These are phyloP conservation scores for Ophion ventricosus DNA, from an alignment of 2,888 invertebrate species.

Conservation along the genomic window DNA sequence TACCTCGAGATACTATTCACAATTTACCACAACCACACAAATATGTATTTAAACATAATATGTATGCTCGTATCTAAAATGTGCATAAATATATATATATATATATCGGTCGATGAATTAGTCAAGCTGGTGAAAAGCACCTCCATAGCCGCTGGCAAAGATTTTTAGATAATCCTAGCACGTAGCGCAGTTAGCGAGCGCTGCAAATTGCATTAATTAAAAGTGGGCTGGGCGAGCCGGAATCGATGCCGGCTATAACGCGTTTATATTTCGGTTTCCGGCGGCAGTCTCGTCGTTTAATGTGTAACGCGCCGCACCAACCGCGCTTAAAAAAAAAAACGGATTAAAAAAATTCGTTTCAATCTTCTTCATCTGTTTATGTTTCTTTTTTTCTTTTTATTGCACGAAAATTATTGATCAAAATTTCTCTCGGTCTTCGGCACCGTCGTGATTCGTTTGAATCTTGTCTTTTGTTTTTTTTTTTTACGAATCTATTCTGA, in stretches of 20 bases:
- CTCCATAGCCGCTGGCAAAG: conserved; percentile 50
- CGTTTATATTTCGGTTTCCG: conserved; percentile 69
- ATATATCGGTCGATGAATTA: conserved; percentile 30
- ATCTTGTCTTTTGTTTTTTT: conserved; percentile 33
- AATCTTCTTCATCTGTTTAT: neutral
- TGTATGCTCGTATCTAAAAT: neutral
- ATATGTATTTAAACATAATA: neutral
- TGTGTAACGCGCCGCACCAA: conserved; percentile 17
- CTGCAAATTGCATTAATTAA: conserved; percentile 75
- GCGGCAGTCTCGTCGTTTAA: conserved; percentile 36
- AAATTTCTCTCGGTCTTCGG: neutral
- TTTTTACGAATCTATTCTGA: neutral
- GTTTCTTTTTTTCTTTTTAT: too few relatives aligned
- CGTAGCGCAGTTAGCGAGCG: conserved; percentile 70
- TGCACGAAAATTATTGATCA: conserved; percentile 9
- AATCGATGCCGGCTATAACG: conserved; percentile 70
- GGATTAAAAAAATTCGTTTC: conserved; percentile 33
- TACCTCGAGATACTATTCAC: neutral
- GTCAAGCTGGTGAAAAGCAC: conserved; percentile 30
- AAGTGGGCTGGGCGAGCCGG: conserved; percentile 64
- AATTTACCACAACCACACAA: neutral
- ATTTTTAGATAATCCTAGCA: conserved; percentile 69
- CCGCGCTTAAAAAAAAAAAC: conserved; percentile 32
- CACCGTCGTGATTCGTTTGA: neutral
- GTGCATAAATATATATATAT: conserved; percentile 15